Percentiles rank a stretch among this genome's conserved stretches.
Evolutionary conservation across 2,113 vertebrate genomes (phyloP).

Genomic region (Galbula dea): DNA sequence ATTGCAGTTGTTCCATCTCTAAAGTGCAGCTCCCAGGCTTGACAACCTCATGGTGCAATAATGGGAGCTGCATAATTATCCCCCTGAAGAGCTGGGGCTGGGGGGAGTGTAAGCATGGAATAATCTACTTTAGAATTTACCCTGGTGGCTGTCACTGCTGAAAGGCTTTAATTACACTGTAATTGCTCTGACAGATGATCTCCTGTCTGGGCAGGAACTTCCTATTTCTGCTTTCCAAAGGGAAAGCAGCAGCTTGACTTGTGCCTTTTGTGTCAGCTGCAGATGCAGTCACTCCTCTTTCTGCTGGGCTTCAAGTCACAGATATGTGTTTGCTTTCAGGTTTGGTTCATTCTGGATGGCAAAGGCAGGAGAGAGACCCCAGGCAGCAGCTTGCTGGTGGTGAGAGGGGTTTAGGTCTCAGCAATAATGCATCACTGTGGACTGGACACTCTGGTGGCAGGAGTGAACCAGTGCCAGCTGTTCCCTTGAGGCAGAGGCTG

Average conservation of each 20-base stretch:
- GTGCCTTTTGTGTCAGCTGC: neutral
- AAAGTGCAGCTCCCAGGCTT: neutral
- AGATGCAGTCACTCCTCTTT: neutral
- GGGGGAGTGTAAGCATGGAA: conserved; percentile 13
- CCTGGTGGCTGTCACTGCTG: conserved; percentile 17
- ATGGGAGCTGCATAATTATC: conserved; percentile 54
- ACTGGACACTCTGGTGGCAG: accelerated
- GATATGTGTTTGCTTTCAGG: neutral
- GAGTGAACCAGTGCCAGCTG: neutral
- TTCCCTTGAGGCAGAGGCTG: neutral
- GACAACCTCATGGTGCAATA: conserved; percentile 22
- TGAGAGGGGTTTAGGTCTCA: neutral
- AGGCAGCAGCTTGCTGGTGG: neutral
- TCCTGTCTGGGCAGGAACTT: conserved; percentile 43
- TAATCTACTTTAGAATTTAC: conserved; percentile 47
- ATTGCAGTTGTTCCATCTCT: neutral
- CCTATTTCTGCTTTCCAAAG: neutral
- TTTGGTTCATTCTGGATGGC: neutral
- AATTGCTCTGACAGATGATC: conserved; percentile 39
- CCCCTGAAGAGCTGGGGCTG: conserved; percentile 41
- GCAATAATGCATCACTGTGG: neutral
- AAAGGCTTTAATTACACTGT: conserved; percentile 52
- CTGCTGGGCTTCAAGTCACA: neutral
- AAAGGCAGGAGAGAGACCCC: neutral
- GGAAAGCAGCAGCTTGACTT: neutral